A percentile compares a stretch with the other conserved stretches of the same genome.
These are phyloP conservation scores for Hanleya hanleyi DNA, from an alignment of 2,888 invertebrate species.

Conservation along the genomic window DNA sequence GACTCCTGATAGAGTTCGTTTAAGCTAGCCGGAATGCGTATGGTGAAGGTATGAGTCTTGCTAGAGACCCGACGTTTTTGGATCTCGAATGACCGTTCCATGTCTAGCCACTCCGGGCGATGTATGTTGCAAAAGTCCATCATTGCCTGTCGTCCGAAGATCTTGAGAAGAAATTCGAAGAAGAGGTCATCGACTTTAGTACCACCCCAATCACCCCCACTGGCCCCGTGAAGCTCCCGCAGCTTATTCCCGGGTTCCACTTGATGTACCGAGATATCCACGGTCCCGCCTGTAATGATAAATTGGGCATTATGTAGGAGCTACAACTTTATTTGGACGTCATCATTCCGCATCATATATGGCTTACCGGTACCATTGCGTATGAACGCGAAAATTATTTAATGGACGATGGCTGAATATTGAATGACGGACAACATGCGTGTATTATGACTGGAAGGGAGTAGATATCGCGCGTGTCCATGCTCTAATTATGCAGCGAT, in stretches of 20 bases:
- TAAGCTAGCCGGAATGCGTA: conserved; percentile 14
- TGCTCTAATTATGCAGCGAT: no score
- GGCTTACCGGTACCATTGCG: no score
- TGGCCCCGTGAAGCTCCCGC: conserved; percentile 14
- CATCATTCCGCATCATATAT: no score
- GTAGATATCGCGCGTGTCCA: no score
- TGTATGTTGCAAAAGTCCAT: conserved; percentile 5
- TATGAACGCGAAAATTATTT: no score
- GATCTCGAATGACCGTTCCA: conserved; percentile 34
- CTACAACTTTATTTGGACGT: no score
- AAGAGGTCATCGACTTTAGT: conserved; percentile 30
- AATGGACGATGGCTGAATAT: no score
- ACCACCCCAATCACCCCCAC: background rate
- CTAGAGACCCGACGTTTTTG: conserved; percentile 28
- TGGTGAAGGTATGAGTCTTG: conserved; percentile 13
- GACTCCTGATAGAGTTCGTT: background rate
- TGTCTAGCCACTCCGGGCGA: conserved; percentile 18
- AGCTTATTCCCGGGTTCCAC: conserved; percentile 20
- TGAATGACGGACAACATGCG: no score
- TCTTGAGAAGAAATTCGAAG: conserved; percentile 25
- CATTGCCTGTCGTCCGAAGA: conserved; percentile 22
- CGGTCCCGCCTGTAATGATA: conserved; percentile 36
- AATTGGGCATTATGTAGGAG: no score
- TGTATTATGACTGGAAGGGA: no score
- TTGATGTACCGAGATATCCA: conserved; percentile 29